These are phyloP conservation scores for Tyto alba DNA, from an alignment of 2,113 vertebrate genomes.

Conservation along the genomic window DNA sequence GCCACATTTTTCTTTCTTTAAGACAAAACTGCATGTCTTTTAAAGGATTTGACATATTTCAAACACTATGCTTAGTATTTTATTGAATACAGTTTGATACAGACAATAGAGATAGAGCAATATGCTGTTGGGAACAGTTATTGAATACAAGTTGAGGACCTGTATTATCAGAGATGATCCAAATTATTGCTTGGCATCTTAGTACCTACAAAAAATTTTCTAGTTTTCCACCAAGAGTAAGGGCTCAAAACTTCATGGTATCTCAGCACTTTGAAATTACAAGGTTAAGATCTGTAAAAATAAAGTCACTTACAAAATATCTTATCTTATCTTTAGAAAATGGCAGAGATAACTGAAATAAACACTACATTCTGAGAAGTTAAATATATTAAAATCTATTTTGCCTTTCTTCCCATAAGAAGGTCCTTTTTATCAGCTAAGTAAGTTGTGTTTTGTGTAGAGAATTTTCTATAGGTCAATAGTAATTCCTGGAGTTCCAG, in stretches of 20 bases:
- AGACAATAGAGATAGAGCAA: not conserved
- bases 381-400: not conserved
- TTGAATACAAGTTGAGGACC: not conserved
- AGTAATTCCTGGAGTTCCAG: not conserved
- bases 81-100: not conserved
- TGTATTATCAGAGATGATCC: not conserved
- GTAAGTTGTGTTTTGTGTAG: not conserved
- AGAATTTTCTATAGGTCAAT: not conserved
- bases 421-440: not conserved
- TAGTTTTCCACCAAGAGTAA: not conserved
- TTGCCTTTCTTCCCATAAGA: not conserved
- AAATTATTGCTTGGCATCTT: not conserved
- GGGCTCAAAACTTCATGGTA: not conserved
- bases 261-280: not conserved
- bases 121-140: not conserved
- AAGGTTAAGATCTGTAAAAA: not conserved
- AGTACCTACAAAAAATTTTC: not conserved
- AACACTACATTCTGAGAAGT: not conserved
- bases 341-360: not conserved
- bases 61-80: not conserved
- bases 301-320: not conserved
- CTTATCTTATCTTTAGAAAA: not conserved
- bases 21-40: not conserved
- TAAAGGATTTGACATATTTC: not conserved
- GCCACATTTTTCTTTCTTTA: not conserved